phyloP scores from a whole-genome alignment of 2,113 vertebrate genomes.

The Cacatua alba region DNA sequence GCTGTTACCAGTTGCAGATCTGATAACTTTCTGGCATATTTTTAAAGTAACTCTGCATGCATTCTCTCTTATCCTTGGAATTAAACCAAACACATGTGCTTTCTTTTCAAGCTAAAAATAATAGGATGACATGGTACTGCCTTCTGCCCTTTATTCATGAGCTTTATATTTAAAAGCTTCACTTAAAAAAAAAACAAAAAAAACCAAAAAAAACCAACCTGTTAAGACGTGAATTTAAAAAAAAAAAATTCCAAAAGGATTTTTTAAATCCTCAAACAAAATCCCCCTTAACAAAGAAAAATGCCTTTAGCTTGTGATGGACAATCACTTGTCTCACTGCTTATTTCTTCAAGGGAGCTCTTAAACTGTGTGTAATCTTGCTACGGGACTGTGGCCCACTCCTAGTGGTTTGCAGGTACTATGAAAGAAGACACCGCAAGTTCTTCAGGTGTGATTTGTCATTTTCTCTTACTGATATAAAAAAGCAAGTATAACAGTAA shows the following conservation, averaged over 20 bases:
- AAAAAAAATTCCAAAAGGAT: accelerated
- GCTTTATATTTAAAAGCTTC: neutral
- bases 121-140: neutral
- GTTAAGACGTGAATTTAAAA: neutral
- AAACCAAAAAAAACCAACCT: neutral
- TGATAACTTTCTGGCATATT: neutral
- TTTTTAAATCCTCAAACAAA: neutral
- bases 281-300: neutral
- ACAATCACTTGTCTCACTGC: neutral
- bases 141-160: neutral
- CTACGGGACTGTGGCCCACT: neutral
- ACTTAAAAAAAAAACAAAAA: neutral
- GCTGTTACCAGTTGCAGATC: neutral
- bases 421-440: neutral
- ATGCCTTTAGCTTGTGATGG: neutral
- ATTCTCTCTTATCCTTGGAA: neutral
- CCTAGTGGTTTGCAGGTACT: neutral
- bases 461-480: neutral
- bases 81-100: neutral
- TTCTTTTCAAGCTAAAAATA: neutral
- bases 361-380: neutral
- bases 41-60: neutral
- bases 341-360: neutral
- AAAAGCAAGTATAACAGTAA: accelerated
- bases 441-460: neutral